Evolutionary conservation across 1,140 invertebrate genomes (phyloP).

Genomic region (Anthonomus grandis): DNA sequence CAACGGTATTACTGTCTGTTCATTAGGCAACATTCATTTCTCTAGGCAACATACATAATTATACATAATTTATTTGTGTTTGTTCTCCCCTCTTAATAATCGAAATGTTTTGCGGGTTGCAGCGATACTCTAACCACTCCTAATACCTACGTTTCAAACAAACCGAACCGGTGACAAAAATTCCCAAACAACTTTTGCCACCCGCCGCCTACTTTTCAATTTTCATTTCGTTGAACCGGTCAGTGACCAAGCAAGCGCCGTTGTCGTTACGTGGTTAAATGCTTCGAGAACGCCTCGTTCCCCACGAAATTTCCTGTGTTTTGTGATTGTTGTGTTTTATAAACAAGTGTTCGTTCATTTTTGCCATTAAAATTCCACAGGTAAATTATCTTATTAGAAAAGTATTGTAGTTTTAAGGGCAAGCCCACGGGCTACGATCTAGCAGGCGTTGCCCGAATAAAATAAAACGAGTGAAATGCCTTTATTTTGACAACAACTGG

Average conservation of each 20-base stretch:
- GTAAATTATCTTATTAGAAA: slow-evolving; percentile 3
- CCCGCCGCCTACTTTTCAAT: slow-evolving; percentile 29
- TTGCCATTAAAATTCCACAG: slow-evolving; percentile 12
- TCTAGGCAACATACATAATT: no score
- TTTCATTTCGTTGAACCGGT: slow-evolving; percentile 29
- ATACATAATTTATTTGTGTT: no score
- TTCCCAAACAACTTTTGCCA: neutral
- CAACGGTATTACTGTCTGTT: no score
- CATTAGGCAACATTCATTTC: no score
- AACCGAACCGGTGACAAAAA: neutral
- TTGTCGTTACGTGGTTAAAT: slow-evolving; percentile 30
- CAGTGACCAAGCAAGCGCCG: slow-evolving; percentile 35
- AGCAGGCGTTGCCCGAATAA: slow-evolving; percentile 31
- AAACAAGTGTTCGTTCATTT: slow-evolving; percentile 6
- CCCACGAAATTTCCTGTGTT: slow-evolving; percentile 3
- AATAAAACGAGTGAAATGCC: slow-evolving; percentile 15
- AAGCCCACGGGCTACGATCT: neutral
- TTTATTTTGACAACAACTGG: slow-evolving; percentile 30
- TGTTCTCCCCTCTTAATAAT: no score
- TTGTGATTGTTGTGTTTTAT: slow-evolving; percentile 10
- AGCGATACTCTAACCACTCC: no score
- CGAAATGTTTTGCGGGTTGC: no score
- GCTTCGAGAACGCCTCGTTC: slow-evolving; percentile 29
- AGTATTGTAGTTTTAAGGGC: neutral
- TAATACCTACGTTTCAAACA: no score